phyloP scores from a whole-genome alignment of 1,140 invertebrate genomes.

The Bombus fervidus region DNA sequence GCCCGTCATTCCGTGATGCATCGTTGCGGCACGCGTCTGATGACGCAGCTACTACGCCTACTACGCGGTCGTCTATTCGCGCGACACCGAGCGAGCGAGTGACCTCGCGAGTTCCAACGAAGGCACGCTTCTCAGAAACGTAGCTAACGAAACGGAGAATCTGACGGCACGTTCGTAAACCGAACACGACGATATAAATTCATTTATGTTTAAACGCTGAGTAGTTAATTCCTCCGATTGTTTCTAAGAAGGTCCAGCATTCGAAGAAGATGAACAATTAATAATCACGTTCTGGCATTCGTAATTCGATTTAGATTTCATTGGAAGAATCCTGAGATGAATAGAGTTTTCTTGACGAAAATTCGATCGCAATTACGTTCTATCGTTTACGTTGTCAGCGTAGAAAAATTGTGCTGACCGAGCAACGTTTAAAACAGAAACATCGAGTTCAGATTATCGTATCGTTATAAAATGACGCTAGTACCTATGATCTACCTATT shows the following conservation, averaged over 20 bases:
- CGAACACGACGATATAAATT: too few species aligned
- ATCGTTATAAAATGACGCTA: neutral
- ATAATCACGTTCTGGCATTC: too few species aligned
- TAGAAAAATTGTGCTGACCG: neutral
- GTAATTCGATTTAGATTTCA: too few species aligned
- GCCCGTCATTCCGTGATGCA: conserved; percentile 76
- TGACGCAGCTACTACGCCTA: conserved; percentile 67
- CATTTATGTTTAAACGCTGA: too few species aligned
- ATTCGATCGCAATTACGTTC: neutral
- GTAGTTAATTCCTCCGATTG: too few species aligned
- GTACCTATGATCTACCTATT: neutral
- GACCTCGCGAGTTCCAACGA: neutral
- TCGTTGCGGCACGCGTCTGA: conserved; percentile 75
- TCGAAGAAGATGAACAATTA: neutral
- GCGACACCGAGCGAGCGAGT: neutral
- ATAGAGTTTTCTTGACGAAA: too few species aligned
- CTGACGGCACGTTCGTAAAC: too few species aligned
- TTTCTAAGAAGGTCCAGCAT: neutral
- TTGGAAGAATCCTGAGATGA: too few species aligned
- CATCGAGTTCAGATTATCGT: neutral
- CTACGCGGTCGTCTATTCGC: neutral
- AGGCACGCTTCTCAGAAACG: neutral
- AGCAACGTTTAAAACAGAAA: too few species aligned
- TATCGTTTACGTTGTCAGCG: too few species aligned
- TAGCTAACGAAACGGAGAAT: too few species aligned